Base-by-base conservation (phyloP, 2,113 vertebrate genomes). In the Orthonyx spaldingii region DNA sequence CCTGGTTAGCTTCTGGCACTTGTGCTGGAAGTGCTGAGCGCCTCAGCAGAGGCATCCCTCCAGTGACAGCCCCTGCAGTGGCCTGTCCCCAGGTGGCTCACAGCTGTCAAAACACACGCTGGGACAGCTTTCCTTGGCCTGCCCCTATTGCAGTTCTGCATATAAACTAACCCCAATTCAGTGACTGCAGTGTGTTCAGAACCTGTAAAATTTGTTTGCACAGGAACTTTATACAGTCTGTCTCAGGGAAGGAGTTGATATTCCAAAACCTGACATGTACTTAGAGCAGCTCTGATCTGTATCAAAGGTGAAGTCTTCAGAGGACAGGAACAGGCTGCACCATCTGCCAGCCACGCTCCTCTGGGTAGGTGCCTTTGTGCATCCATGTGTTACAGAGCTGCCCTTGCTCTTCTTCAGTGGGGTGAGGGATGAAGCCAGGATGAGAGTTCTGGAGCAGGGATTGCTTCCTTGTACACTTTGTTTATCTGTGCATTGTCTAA, bases 31-130 rank as follows among this genome's bases (percentile, higher is more conserved):
- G 78, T 27, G 74, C 44, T 42, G 57, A 32, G 61, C 1, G 2
- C 37, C 0, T 7, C 17, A 57, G 60, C 6, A 4, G 42, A n/a
- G 49, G 49, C 77, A 35, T 68, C 61, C 60, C 74, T 82, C 13
- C 2, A 13, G 61, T 64, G 49, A 17, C 26, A 35, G 64, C 42
- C 84, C 46, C 27, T 2, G 41, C 61, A 57, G 9, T 32, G 33
- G 24, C 1, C 3, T 49, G 26, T 79, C 69, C 79, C 68, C 89
- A 78, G 76, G 71, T 92, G 87, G 24, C 53, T 81, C 35, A 35
- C 94, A 93, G 95, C 87, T 93, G 92, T 94, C 44, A 59, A 93
- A 96, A 86, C 90, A 93, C 5, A 10, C 3, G 3, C 49, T 44
- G 56, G 44, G 88, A 41, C 35, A 30, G 60, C 64, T 88, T 44